Evolutionary conservation across 2,888 invertebrate species (phyloP).

Genomic region (Mesopsocus fuscifrons): DNA sequence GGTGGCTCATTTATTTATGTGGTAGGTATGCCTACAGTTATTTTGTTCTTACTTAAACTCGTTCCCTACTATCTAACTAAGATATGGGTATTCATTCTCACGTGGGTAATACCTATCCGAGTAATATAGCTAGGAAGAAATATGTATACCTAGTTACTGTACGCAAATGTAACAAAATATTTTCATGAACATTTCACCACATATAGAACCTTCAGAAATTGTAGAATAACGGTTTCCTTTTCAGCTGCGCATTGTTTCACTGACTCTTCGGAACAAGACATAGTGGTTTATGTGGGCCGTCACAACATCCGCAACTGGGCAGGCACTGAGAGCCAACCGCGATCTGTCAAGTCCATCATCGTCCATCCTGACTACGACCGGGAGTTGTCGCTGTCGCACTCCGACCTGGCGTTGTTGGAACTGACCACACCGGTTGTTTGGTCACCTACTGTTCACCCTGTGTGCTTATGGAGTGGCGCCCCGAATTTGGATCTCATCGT

Average conservation of each 20-base stretch:
- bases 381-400: background rate
- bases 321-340: constrained; percentile 1
- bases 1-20: too few relatives aligned
- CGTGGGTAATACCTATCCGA: too few relatives aligned
- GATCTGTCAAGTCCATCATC: background rate
- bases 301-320: constrained; percentile 3
- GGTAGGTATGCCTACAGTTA: too few relatives aligned
- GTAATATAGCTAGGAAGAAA: too few relatives aligned
- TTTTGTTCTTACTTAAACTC: too few relatives aligned
- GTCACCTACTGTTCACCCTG: constrained; percentile 20
- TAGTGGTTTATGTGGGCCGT: background rate
- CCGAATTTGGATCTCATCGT: constrained; percentile 13
- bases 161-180: too few relatives aligned
- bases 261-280: background rate
- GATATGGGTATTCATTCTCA: too few relatives aligned
- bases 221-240: too few relatives aligned
- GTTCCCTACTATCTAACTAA: too few relatives aligned
- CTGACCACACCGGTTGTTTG: constrained; percentile 17
- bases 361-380: constrained; percentile 1
- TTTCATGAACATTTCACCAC: too few relatives aligned
- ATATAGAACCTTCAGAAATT: too few relatives aligned
- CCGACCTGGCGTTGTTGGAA: constrained; percentile 21
- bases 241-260: constrained; percentile 8
- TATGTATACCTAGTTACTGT: too few relatives aligned
- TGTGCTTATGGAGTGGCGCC: constrained; percentile 19